Evolutionary conservation across 2,888 invertebrate species (phyloP).

Genomic region (Caenorhabditis plicata): DNA sequence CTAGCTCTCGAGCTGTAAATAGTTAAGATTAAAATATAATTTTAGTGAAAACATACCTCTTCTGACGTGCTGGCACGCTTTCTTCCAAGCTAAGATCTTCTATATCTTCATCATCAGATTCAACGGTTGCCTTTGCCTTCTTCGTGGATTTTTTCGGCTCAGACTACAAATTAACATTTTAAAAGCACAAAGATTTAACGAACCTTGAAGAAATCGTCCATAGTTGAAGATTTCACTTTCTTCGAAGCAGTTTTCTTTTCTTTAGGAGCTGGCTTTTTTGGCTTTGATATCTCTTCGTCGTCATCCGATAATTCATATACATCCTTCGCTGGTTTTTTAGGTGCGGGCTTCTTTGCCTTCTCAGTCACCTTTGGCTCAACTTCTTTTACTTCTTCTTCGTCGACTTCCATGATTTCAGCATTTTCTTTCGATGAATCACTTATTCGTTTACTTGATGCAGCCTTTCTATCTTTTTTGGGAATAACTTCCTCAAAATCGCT

Average conservation of each 20-base stretch:
- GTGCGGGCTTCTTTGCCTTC: conserved; percentile 10
- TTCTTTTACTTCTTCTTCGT: not conserved
- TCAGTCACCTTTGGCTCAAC: not conserved
- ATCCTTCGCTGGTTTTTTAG: conserved; percentile 12
- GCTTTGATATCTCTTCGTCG: conserved; percentile 11
- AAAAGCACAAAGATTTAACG: not conserved
- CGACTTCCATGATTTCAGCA: conserved; percentile 7
- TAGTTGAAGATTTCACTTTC: conserved; percentile 13
- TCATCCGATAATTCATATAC: conserved; percentile 2
- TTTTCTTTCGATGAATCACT: conserved; percentile 34
- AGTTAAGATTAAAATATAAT: not conserved
- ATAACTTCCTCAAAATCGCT: conserved; percentile 12
- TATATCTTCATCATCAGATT: conserved; percentile 21
- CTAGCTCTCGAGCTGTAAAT: conserved; percentile 27
- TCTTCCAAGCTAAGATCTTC: conserved; percentile 24
- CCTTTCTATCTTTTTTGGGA: conserved; percentile 7
- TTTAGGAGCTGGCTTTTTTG: conserved; percentile 11
- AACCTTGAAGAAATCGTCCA: conserved; percentile 25
- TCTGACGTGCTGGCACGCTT: conserved; percentile 22
- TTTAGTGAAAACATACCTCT: conserved; percentile 8
- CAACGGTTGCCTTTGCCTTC: conserved; percentile 3
- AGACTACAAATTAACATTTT: not conserved
- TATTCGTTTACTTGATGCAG: conserved; percentile 6
- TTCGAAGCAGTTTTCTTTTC: conserved; percentile 19
- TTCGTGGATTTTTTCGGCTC: conserved; percentile 4